Conservation (phyloP, 2,797 vertebrate species). For the Halcyon leucocephala region DNA sequence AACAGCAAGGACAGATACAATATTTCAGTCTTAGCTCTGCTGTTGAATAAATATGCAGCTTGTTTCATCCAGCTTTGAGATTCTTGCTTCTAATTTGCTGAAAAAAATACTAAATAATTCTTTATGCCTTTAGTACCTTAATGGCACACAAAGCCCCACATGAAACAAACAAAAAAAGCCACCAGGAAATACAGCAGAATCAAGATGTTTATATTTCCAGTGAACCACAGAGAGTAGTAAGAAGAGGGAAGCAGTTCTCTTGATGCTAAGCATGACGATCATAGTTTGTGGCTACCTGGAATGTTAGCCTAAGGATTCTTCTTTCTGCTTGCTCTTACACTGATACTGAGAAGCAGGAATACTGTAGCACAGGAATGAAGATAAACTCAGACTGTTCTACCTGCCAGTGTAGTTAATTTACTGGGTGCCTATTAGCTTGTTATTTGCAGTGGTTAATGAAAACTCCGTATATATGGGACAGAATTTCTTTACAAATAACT, state of each 20-base stretch:
- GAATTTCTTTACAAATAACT: neutral
- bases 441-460: neutral
- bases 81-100: neutral
- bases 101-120: neutral
- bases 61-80: neutral
- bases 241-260: neutral
- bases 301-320: neutral
- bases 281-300: neutral
- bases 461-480: neutral
- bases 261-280: neutral
- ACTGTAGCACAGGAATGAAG: neutral
- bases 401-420: neutral
- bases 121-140: neutral
- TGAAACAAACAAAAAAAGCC: neutral
- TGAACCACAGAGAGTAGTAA: neutral
- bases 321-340: neutral
- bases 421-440: neutral
- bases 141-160: neutral
- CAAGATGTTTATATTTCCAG: neutral
- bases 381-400: neutral
- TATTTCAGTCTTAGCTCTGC: neutral
- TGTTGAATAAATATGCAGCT: neutral
- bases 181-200: neutral
- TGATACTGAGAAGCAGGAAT: neutral
- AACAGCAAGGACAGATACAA: neutral